phyloP scores from a whole-genome alignment of 2,113 vertebrate species.

The Strigops habroptila region DNA sequence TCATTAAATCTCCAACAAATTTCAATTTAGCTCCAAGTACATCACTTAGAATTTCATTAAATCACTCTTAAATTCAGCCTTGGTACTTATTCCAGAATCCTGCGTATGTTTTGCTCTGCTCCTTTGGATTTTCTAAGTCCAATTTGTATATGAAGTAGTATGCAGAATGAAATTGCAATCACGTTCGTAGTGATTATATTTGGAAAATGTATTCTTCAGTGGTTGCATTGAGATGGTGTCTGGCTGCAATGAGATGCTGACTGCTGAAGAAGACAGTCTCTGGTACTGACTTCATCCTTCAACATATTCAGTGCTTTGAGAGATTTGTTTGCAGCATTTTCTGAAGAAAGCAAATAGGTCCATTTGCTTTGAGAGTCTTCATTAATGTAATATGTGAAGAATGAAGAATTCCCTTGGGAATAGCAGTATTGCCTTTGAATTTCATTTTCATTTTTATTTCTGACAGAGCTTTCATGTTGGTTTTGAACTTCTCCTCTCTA shows the following conservation, averaged over 20 bases:
- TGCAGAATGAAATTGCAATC: background rate
- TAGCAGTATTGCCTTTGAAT: background rate
- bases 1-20: background rate
- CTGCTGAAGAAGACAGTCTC: background rate
- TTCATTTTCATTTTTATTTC: background rate
- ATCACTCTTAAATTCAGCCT: background rate
- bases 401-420: background rate
- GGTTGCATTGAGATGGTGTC: background rate
- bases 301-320: background rate
- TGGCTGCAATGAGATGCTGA: background rate
- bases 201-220: background rate
- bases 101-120: background rate
- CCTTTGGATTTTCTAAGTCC: background rate
- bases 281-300: background rate
- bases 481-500: background rate
- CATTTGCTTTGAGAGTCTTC: background rate
- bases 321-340: background rate
- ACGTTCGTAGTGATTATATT: background rate
- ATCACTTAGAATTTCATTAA: background rate
- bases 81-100: background rate
- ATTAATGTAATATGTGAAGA: background rate
- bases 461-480: background rate
- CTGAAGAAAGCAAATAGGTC: background rate
- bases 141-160: background rate
- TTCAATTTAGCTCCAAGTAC: background rate